Evolutionary conservation across 2,888 invertebrate genomes (phyloP), one percentile per base, ranked within the genome.

Genomic region (Catocala sponsa): DNA sequence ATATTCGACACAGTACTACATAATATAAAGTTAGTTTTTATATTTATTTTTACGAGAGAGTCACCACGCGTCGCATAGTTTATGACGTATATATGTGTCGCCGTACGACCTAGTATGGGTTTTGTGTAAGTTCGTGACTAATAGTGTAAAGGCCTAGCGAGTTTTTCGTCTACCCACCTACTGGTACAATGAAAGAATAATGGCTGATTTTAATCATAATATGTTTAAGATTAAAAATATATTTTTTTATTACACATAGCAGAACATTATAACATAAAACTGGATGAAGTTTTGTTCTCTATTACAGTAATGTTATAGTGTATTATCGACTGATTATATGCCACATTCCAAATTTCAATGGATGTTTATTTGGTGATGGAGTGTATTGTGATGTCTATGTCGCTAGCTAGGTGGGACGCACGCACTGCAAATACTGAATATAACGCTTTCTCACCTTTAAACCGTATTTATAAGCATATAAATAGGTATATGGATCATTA

Each of bases 101-200:
- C 50, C 35, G 35, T 50, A 32, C 50, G 33, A 5, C 12, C 7
- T 46, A 38, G 13, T 33, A 49, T 35, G 49, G 49, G 50, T 60
- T 55, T 53, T 65, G 69, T 73, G 46, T 38, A 61, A 65, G 73
- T 25, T 57, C 61, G 70, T 73, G 55, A 73, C 70, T 72, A 72
- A 72, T 70, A 52, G n/a, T 65, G 0, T 71, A n/a, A 44, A 61
- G 63, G 47, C 54, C 59, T 59, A 56, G 7, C 6, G 47, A 56
- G 49, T 61, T 63, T 67, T 25, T 1, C 70, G 65, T 63, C 65
- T 68, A 72, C 85, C 85, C 84, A 86, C 86, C 86, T 80, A 78
- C 74, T 74, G 78, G 81, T 84, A 85, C 78, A 85, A 81, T 63
- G 10, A 50, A 55, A 47, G 42, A 55, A 43, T 9, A 53, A 48